Evolutionary conservation across 1,140 invertebrate genomes (phyloP).

Genomic region (Pseudoatta argentina): DNA sequence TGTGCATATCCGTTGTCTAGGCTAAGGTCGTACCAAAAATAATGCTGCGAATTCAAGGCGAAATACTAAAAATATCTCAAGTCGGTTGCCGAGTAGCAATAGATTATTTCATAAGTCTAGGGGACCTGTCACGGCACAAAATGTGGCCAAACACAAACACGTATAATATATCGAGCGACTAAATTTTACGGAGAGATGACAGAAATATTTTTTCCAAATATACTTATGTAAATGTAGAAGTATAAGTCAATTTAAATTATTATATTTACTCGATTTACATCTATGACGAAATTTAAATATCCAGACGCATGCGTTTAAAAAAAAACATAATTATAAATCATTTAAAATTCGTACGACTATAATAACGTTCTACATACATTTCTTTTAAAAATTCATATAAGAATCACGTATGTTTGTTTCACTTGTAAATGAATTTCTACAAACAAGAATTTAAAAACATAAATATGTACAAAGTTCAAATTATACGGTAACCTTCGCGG

Average conservation of each 20-base stretch:
- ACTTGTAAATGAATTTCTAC: background rate
- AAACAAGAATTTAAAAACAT: background rate
- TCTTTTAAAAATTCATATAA: background rate
- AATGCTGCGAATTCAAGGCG: slow-evolving; percentile 33
- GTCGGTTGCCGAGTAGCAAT: slow-evolving; percentile 15
- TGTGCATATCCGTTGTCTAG: background rate
- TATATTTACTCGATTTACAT: background rate
- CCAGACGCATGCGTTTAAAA: background rate
- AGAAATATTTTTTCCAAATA: background rate
- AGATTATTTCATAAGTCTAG: slow-evolving; percentile 27
- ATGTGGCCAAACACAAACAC: slow-evolving; percentile 21
- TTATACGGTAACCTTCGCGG: background rate
- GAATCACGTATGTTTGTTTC: background rate
- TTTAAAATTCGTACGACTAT: background rate
- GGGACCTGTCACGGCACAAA: slow-evolving; percentile 1
- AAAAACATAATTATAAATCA: background rate
- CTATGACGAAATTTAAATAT: background rate
- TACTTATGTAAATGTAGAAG: background rate
- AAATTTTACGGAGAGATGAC: background rate
- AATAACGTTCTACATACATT: background rate
- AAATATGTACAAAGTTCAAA: background rate
- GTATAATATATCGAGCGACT: background rate
- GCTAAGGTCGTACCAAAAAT: slow-evolving; percentile 37
- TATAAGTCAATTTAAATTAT: background rate
- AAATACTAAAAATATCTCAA: slow-evolving; percentile 17